Conservation (phyloP, 2,888 invertebrate species). For the Antitype chi region DNA sequence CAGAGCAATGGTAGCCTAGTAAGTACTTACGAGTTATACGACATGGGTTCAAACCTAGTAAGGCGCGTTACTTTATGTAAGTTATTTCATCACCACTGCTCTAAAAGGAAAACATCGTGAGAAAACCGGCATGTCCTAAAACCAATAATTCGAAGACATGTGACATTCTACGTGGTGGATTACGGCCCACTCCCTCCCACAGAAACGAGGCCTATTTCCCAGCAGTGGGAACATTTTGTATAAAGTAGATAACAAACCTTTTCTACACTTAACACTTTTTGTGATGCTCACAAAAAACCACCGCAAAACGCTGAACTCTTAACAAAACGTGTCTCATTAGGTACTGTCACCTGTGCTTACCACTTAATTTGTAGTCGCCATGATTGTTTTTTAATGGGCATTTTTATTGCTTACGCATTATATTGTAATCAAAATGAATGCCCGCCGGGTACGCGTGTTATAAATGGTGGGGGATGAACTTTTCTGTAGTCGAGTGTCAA, state of each 20-base stretch:
- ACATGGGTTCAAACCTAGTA: no score
- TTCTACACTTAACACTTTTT: not conserved
- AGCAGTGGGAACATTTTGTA: no score
- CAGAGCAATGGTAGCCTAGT: no score
- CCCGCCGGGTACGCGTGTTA: conserved; percentile 42
- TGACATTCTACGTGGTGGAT: no score
- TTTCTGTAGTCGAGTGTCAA: conserved; percentile 28
- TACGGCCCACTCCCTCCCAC: no score
- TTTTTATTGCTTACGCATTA: conserved; percentile 65
- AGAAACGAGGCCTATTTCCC: no score
- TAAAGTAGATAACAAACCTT: not conserved
- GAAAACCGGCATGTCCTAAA: no score
- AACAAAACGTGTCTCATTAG: conserved; percentile 59
- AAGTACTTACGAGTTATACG: no score
- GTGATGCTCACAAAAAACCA: not conserved
- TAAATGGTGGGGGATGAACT: conserved; percentile 27
- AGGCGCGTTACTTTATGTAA: no score
- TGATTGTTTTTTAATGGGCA: conserved; percentile 76
- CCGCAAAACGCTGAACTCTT: conserved; percentile 35
- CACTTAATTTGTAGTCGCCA: conserved; percentile 64
- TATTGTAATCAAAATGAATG: conserved; percentile 53
- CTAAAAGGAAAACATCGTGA: no score
- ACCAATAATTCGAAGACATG: no score
- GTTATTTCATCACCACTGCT: no score
- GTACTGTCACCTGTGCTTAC: conserved; percentile 56